Base-by-base conservation (phyloP, 2,797 vertebrate genomes). In the Sitta carolinensis region DNA sequence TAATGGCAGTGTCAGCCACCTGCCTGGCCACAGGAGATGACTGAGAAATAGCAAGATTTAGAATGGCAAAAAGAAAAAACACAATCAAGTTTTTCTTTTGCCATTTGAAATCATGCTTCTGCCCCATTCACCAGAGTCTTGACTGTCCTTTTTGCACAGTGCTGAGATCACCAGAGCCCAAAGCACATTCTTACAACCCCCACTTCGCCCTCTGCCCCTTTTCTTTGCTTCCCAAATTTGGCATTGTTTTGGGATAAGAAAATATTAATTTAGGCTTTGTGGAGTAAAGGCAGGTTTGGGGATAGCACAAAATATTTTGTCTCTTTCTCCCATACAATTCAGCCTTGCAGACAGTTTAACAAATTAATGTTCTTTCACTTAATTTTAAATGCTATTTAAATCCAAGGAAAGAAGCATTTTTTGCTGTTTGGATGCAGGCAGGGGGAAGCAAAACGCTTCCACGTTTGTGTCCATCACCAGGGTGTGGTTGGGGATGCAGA, bases 61-160 rank as follows among this genome's bases (percentile, higher is more conserved):
- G 32, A 87, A 61, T 2, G 19, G 38, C 10, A 55, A 19, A 48
- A 86, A 74, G 6, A 7, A 55, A 50, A 74, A 58, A 1, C 2
- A 17, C 1, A 1, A 10, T 20, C 10, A 27, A 30, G 20, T 12
- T 58, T 86, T 81, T 34, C 32, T 16, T 84, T 84, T 58, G 26
- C 34, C 0, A 1, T 48, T 89, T 52, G 21, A 77, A 84, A 57
- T 52, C 25, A 2, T 17, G 12, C 2, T 61, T 84, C 45, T 80
- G 13, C n/a, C 47, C 22, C 1, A 0, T 74, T 83, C 7, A 1
- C 5, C 5, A 3, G 67, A 16, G 9, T 21, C 54, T 54, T 16
- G 1, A 11, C 25, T 32, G n/a, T 32, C n/a, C 18, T 32, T 57
- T 92, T 67, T 54, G 27, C 42, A 34, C 1, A 0, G 26, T 16